phyloP scores from a whole-genome alignment of 2,888 invertebrate genomes.

The Keiferia lycopersicella region DNA sequence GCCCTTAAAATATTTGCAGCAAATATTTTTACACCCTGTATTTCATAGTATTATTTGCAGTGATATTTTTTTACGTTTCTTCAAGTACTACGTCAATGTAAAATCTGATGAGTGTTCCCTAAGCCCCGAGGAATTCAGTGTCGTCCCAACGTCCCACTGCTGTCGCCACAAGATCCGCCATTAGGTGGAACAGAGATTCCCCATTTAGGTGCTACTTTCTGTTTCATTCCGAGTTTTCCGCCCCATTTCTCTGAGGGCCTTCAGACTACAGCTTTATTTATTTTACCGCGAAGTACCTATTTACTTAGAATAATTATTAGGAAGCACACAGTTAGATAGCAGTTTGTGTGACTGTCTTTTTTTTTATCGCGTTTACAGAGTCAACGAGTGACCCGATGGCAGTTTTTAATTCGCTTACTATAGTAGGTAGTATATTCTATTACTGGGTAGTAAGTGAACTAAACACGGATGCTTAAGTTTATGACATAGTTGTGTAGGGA shows the following conservation, averaged over 20 bases:
- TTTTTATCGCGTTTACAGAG: no score
- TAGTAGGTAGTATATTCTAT: no score
- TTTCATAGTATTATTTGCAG: no score
- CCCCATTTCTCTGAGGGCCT: conserved; percentile 1
- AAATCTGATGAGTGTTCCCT: neutral
- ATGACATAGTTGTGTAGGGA: no score
- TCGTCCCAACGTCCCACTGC: conserved; percentile 7
- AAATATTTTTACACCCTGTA: no score
- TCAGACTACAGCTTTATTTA: neutral
- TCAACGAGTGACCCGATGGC: no score
- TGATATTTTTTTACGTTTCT: neutral
- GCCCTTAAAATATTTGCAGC: no score
- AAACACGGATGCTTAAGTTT: no score
- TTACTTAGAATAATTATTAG: neutral
- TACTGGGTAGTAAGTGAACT: no score
- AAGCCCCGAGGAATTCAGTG: neutral
- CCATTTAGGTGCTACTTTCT: conserved; percentile 23
- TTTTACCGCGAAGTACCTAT: neutral
- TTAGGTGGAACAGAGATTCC: conserved; percentile 17
- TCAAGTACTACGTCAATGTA: neutral
- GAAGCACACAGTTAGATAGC: neutral
- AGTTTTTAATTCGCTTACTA: no score
- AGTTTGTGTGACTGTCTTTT: no score
- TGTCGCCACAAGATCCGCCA: conserved; percentile 9
- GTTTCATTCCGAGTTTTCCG: conserved; percentile 18